Evolutionary conservation across 1,140 invertebrate species (phyloP), one percentile per base, ranked within the genome.

Genomic region (Neuroterus valhalla): DNA sequence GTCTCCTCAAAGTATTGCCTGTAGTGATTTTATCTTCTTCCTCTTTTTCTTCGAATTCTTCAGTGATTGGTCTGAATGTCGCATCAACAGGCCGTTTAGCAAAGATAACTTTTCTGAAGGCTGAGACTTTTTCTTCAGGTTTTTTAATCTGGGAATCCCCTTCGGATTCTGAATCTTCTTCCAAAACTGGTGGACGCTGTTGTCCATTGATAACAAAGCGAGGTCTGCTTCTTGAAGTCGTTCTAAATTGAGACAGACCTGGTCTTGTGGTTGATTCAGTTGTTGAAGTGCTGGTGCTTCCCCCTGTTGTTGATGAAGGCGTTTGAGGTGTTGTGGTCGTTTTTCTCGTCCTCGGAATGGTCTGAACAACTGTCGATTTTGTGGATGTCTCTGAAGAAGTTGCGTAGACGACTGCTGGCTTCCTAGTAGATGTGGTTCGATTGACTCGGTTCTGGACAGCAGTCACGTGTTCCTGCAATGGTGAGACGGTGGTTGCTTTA

Each of bases 341-440:
- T 38, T 89, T 90, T 78, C 92, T 89, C 23, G 90, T 88, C 79
- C 91, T 89, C 5, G 92, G 92, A 74, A 94, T 93, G 1, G 91
- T 83, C 82, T 94, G 93, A 2, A 93, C 92, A 0, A 93, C 92
- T 2, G 91, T 91, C 0, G 91, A 88, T 76, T 90, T 91, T 0
- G 91, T 91, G 3, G 90, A 84, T 70, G 85, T 90, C 17, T 90
- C 84, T 2, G 89, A 91, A 0, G 91, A 90, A 17, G 86, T 89
- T 2, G 87, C 86, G 69, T 85, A 88, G n/a, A 90, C 26, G 81
- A 88, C 66, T 85, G 81, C 78, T 38, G 87, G 84, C 82, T 83
- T 89, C 69, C 79, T 86, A 5, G 85, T 85, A 0, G 87, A 84
- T 3, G 74, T 75, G 8, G 87, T 89, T 23, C 85, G 82, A 78